Evolutionary conservation across 2,888 invertebrate species (phyloP), one percentile per base, ranked within the genome.

Genomic region (Branchellion lobata): DNA sequence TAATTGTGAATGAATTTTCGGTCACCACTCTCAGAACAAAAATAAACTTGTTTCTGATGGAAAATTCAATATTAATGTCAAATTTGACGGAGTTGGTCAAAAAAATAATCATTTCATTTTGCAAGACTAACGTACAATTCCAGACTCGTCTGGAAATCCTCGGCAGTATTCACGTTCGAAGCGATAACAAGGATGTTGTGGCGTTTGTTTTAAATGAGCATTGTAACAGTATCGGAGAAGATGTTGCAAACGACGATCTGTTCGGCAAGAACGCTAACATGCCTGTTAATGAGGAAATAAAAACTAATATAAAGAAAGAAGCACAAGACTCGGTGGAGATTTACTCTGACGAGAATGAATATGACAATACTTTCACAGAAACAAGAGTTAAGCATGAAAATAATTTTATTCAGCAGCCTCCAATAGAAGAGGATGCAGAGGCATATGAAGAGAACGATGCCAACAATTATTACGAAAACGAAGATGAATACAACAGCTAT

Each of bases 141-240:
- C 11, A 36, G 47, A 47, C 31, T 27, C 51, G 74, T 31, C 68
- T 81, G 53, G 81, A 81, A 27, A 73, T 81, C 14, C 77, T 74
- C 31, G 81, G 81, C 11, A 79, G 79, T 65, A 79, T 81, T 5
- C 81, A 81, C 71, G 79, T 81, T 14, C 76, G 77, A n/a, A 47
- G 61, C 14, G 81, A 81, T 68, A 79, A 79, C 73, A 14, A 27
- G 3, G 81, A 81, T 36, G 61, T 79, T 21, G 77, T 79, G 24
- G 80, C 79, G 1, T 78, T 79, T 34, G 79, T 81, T n/a, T 72
- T 81, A n/a, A 81, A 81, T 51, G 81, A 81, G 51, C 76, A 79
- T 36, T 81, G 79, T 24, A 36, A 51, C 31, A 69, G 57, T 11
- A 61, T 65, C 1, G 29, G n/a, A 24, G 65, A 34, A 14, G 74